phyloP scores from a whole-genome alignment of 2,113 vertebrate species.

The Psilopogon haemacephalus region DNA sequence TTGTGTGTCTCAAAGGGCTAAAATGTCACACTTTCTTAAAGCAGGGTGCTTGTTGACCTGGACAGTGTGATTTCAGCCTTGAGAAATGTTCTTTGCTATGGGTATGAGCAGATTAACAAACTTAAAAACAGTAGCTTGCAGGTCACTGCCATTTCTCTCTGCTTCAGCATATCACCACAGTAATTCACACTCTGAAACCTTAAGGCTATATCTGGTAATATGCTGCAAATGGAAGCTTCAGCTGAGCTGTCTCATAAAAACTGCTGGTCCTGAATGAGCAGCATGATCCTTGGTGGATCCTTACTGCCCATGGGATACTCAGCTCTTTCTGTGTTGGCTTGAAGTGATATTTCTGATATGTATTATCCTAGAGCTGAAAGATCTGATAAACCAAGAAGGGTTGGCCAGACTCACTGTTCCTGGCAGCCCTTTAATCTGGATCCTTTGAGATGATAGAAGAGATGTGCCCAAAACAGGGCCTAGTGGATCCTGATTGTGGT shows the following conservation, averaged over 20 bases:
- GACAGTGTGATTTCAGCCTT: not conserved
- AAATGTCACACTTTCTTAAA: not conserved
- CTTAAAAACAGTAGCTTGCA: not conserved
- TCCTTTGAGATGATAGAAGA: not conserved
- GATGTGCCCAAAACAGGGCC: not conserved
- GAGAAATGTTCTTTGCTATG: not conserved
- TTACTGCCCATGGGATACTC: accelerated
- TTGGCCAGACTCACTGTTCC: not conserved
- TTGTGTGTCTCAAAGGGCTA: not conserved
- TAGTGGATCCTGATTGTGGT: not conserved
- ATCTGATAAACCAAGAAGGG: not conserved
- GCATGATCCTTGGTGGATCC: not conserved
- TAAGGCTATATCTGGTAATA: not conserved
- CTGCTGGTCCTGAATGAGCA: not conserved
- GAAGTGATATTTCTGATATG: not conserved
- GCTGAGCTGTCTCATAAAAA: not conserved
- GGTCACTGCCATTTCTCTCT: slow-evolving; percentile 19
- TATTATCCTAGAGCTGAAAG: not conserved
- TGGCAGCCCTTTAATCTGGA: not conserved
- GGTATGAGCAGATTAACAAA: not conserved
- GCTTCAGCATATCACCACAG: slow-evolving; percentile 6
- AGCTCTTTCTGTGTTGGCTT: not conserved
- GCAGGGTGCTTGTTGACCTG: not conserved
- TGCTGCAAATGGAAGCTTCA: slow-evolving; percentile 17
- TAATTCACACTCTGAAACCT: slow-evolving; percentile 36